A percentile compares a stretch with the other conserved stretches of the same genome.
phyloP scores from a whole-genome alignment of 2,888 invertebrate species.

The Chydorus sphaericus region DNA sequence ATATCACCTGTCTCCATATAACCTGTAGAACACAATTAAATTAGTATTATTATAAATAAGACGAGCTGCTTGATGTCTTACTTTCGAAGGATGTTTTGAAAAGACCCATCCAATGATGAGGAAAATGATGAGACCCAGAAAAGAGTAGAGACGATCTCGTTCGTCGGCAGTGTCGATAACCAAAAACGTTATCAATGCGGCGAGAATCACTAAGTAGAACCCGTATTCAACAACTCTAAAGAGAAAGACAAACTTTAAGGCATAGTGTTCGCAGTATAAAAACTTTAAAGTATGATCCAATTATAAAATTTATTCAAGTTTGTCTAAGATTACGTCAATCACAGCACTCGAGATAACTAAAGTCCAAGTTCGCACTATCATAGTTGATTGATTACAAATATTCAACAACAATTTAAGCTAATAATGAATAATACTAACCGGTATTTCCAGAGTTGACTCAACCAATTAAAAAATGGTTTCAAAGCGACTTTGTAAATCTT shows the following conservation, averaged over 20 bases:
- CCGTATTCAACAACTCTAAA: slow-evolving; percentile 36
- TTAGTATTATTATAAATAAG: slow-evolving; percentile 7
- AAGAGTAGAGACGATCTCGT: slow-evolving; percentile 46
- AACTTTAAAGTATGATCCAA: too few relatives aligned
- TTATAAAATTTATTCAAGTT: too few relatives aligned
- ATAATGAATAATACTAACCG: slow-evolving; percentile 14
- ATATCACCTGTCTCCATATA: slow-evolving; percentile 62
- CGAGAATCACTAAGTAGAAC: slow-evolving; percentile 33
- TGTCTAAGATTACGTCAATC: too few relatives aligned
- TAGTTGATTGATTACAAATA: neutral
- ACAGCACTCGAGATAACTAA: too few relatives aligned
- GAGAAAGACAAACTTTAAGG: too few relatives aligned
- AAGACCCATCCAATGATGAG: slow-evolving; percentile 46
- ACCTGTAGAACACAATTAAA: slow-evolving; percentile 33
- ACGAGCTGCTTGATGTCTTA: slow-evolving; percentile 23
- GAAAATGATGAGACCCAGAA: slow-evolving; percentile 48
- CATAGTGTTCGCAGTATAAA: slow-evolving; percentile 8
- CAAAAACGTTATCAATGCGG: slow-evolving; percentile 41
- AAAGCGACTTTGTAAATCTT: slow-evolving; percentile 27
- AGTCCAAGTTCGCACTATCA: too few relatives aligned
- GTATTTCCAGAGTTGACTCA: slow-evolving; percentile 17
- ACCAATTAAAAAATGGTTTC: slow-evolving; percentile 14
- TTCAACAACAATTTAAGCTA: neutral
- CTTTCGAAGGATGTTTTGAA: slow-evolving; percentile 41
- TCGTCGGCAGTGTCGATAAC: slow-evolving; percentile 45